Conservation (phyloP, 2,888 invertebrate genomes). For the Heliconius erato region DNA sequence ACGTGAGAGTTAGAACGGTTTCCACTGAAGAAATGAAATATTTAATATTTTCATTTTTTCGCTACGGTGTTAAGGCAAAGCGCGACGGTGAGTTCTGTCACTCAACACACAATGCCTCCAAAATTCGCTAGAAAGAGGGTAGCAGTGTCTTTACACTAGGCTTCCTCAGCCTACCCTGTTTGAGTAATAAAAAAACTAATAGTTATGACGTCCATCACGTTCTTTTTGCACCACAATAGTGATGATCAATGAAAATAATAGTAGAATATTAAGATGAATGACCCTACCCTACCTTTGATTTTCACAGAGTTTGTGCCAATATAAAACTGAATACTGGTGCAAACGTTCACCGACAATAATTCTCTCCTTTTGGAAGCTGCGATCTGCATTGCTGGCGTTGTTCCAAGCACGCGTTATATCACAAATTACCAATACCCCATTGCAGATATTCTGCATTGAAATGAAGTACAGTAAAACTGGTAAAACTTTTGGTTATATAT, state of each 20-base stretch:
- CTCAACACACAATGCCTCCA: too few species aligned
- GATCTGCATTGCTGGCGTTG: constrained; percentile 66
- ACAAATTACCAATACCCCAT: constrained; percentile 64
- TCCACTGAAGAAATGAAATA: not conserved
- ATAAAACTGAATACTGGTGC: not conserved
- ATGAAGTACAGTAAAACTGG: constrained; percentile 52
- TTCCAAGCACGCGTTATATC: constrained; percentile 75
- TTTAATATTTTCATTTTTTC: not conserved
- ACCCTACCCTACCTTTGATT: not conserved
- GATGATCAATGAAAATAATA: not conserved
- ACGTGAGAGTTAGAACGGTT: too few species aligned
- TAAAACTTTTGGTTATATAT: not conserved
- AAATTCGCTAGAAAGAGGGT: too few species aligned
- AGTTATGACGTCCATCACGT: not conserved
- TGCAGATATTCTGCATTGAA: constrained; percentile 60
- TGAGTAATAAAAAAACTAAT: not conserved
- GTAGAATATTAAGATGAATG: not conserved
- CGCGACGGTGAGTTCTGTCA: too few species aligned
- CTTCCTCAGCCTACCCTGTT: too few species aligned
- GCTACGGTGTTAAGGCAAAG: too few species aligned
- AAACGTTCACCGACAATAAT: constrained; percentile 46
- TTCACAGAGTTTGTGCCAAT: not conserved
- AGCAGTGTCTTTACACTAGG: too few species aligned
- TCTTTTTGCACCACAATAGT: not conserved
- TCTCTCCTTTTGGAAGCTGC: constrained; percentile 57